Base-by-base conservation (phyloP, 2,797 vertebrate species). In the Aeoliscus strigatus region DNA sequence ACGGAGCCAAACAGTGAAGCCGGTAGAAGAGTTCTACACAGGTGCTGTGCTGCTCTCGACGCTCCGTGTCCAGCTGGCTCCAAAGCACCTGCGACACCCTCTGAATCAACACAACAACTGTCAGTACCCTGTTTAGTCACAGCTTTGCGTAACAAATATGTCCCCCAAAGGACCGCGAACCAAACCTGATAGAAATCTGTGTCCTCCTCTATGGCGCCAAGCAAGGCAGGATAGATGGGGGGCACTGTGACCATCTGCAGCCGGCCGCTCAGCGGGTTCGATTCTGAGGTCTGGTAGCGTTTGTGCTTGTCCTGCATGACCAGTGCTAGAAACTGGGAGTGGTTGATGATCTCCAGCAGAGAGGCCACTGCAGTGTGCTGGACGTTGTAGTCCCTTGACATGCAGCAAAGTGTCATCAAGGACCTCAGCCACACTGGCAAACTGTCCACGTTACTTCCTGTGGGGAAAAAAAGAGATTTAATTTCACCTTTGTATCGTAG, bases 191-290 rank as follows among this genome's bases (percentile, higher is more conserved):
- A 97, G 74, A 98, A 97, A 70, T 96, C 91, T 0, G 95, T 98
- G 51, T 78, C 85, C 48, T 93, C 88, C 1, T 93, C 92, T 30
- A 97, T 80, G 21, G 88, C 77, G 52, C 60, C 87, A 9, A 97
- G 84, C n/a, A 90, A 39, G 9, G 74, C 81, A 0, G 94, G 94
- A 33, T 81, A 84, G 33, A 98, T 86, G 41, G 94, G 93, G 5
- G 96, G 96, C 30, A 96, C 73, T 0, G 94, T 98, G 66, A 97
- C 90, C 96, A 99, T 97, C 79, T 97, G 94, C 46, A 98, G 79
- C 57, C 83, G 89, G 44, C 94, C 93, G 21, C 89, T 90, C 52
- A 94, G 89, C 0, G 91, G 91, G 68, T 87, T 94, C 50, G 85
- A 76, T 6, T 89, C 90, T 0, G 89, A 89, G 45, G 43, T 83